These are phyloP conservation scores for Sinocyclocheilus maitianheensis DNA, from an alignment of 2,113 vertebrate genomes.

Conservation along the genomic window DNA sequence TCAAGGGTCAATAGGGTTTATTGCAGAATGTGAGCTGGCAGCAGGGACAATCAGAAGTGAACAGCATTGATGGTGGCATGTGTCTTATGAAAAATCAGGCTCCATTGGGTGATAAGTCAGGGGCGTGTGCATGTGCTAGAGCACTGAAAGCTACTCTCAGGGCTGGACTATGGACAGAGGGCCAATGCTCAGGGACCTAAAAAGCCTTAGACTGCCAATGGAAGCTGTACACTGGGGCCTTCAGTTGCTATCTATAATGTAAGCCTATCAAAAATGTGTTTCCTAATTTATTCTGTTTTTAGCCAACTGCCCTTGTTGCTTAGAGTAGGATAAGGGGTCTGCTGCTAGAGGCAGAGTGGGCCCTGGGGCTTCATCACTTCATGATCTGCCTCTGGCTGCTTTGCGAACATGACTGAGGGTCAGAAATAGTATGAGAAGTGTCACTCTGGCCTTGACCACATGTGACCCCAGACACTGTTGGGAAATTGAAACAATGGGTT, in stretches of 20 bases:
- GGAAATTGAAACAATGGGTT: neutral
- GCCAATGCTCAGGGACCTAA: neutral
- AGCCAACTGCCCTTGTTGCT: neutral
- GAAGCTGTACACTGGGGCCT: neutral
- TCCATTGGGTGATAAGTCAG: neutral
- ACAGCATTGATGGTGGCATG: neutral
- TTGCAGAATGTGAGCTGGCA: conserved; percentile 7
- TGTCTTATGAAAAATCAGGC: neutral
- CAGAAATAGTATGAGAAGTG: neutral
- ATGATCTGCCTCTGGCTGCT: neutral
- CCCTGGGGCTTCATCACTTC: neutral
- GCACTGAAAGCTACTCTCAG: neutral
- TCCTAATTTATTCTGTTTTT: neutral
- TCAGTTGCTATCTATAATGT: neutral
- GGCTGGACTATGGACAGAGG: neutral
- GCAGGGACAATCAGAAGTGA: neutral
- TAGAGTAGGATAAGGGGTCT: neutral
- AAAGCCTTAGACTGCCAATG: neutral
- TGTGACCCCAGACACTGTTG: neutral
- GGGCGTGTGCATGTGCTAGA: neutral
- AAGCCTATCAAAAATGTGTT: neutral
- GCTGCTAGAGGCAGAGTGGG: neutral
- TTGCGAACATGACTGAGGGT: neutral
- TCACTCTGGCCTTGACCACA: neutral
- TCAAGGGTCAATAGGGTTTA: neutral